Evolutionary conservation across 2,113 vertebrate species (phyloP).

Genomic region (Dissostichus mawsoni): DNA sequence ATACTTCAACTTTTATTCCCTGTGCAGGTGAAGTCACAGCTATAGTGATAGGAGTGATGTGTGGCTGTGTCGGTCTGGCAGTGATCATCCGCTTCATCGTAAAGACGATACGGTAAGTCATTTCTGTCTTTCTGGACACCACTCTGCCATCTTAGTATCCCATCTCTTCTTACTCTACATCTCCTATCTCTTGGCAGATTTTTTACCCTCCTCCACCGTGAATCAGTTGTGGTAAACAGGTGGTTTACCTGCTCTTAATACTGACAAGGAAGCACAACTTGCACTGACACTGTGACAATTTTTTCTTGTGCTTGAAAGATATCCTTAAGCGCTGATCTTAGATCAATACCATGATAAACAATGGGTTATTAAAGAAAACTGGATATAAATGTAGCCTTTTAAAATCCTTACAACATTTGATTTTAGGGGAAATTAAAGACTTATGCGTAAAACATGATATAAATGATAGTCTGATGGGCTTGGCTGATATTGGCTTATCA

Average conservation of each 20-base stretch:
- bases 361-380: neutral
- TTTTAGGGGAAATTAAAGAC: neutral
- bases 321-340: slow-evolving; percentile 40
- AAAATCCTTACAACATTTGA: neutral
- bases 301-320: slow-evolving; percentile 1
- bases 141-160: neutral
- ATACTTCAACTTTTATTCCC: neutral
- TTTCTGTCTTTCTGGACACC: neutral
- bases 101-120: slow-evolving; percentile 81
- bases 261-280: slow-evolving; percentile 52
- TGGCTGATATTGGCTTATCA: neutral
- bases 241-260: slow-evolving; percentile 67
- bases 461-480: neutral
- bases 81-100: slow-evolving; percentile 80
- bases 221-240: slow-evolving; percentile 80
- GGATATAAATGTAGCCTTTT: neutral
- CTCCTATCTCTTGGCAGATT: slow-evolving; percentile 78
- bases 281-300: slow-evolving; percentile 11
- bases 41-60: slow-evolving; percentile 82
- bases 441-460: slow-evolving; percentile 1
- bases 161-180: slow-evolving; percentile 40
- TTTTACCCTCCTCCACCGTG: slow-evolving; percentile 74
- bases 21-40: slow-evolving; percentile 83
- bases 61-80: slow-evolving; percentile 82
- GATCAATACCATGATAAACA: neutral